phyloP scores from a whole-genome alignment of 2,888 invertebrate species.

The Minunthozetes semirufus region DNA sequence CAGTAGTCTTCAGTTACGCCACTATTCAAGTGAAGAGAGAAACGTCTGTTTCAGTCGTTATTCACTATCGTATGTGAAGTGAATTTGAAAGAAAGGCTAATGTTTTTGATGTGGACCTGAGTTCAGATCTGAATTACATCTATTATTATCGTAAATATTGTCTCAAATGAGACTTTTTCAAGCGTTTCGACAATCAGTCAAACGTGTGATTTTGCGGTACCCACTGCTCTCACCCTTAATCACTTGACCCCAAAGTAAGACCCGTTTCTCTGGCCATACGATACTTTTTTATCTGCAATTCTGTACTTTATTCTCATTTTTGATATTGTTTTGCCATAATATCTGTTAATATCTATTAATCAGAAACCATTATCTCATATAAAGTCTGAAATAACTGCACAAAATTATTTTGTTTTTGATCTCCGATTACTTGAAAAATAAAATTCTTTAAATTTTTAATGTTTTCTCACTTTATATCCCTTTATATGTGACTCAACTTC shows the following conservation, averaged over 20 bases:
- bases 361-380: neutral
- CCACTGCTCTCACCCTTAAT: neutral
- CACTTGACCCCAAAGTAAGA: neutral
- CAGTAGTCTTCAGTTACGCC: constrained; percentile 1
- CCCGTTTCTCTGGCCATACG: neutral
- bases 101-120: neutral
- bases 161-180: neutral
- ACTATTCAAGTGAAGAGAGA: neutral
- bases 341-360: neutral
- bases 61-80: neutral
- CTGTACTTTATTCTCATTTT: neutral
- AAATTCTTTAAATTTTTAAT: neutral
- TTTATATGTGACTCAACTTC: neutral
- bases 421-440: neutral
- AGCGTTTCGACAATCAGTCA: neutral
- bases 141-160: neutral
- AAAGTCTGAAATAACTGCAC: neutral
- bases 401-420: neutral
- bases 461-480: neutral
- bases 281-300: neutral
- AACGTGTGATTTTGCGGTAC: neutral
- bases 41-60: neutral
- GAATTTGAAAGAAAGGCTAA: neutral
- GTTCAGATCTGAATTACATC: neutral
- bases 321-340: neutral